Percentiles rank a stretch among this genome's conserved stretches.
These are phyloP conservation scores for Sus scrofa DNA, from an alignment of 2,113 vertebrate species.

Conservation along the genomic window DNA sequence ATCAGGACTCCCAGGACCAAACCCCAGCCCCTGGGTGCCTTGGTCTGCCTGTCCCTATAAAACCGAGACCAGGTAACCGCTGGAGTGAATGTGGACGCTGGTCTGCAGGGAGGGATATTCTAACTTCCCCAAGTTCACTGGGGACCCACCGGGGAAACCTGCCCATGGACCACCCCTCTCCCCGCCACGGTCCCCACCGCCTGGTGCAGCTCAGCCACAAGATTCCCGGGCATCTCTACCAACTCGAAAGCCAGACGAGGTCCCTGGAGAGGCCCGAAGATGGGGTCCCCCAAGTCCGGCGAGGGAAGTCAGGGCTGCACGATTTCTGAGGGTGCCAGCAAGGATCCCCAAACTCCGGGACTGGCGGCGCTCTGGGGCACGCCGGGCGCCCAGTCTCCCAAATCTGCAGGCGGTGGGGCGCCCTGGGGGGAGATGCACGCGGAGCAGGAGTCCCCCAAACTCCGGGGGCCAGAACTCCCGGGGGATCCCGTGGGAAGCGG, in stretches of 20 bases:
- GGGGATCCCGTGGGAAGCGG: neutral
- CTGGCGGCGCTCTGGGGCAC: neutral
- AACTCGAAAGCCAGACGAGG: neutral
- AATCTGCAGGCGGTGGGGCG: neutral
- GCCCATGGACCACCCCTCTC: neutral
- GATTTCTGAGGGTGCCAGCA: neutral
- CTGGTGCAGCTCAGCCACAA: neutral
- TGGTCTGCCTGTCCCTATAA: neutral
- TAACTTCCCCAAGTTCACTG: constrained; percentile 77
- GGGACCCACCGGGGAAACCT: neutral
- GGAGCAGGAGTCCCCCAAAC: neutral
- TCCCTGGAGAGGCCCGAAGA: neutral
- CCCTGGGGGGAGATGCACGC: neutral
- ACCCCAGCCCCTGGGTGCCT: neutral
- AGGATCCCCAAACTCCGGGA: constrained; percentile 38
- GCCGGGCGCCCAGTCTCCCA: neutral
- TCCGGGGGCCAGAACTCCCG: neutral
- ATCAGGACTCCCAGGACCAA: neutral
- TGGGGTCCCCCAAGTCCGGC: neutral
- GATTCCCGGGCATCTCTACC: constrained; percentile 9
- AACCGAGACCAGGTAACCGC: neutral
- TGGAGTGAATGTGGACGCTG: neutral
- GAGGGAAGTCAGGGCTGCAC: neutral
- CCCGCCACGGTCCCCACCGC: neutral
- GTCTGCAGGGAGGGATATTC: neutral